phyloP scores from a whole-genome alignment of 2,888 invertebrate genomes.

The Acrobasis consociella region DNA sequence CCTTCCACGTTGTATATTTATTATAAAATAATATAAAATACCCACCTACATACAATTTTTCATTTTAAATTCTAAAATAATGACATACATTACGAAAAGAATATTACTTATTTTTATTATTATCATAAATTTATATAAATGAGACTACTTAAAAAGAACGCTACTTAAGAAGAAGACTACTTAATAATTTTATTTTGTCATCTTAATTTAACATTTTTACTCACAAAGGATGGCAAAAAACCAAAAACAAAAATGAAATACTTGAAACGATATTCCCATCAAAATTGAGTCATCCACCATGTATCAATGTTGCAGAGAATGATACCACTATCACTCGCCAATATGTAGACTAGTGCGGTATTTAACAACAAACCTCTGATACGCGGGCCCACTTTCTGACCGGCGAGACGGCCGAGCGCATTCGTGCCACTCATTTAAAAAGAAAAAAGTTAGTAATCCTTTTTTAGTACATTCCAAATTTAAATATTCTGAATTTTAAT shows the following conservation, averaged over 20 bases:
- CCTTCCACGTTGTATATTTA: too few species aligned
- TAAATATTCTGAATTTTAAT: conserved; percentile 3
- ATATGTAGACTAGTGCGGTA: conserved; percentile 78
- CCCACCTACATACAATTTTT: background rate
- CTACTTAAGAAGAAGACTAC: too few species aligned
- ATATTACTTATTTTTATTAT: too few species aligned
- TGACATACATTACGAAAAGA: too few species aligned
- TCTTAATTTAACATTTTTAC: too few species aligned
- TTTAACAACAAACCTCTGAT: conserved; percentile 73
- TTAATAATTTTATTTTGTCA: background rate
- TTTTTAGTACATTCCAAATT: conserved; percentile 10
- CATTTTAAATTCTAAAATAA: background rate
- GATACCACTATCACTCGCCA: conserved; percentile 48
- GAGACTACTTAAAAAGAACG: too few species aligned
- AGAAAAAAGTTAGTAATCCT: conserved; percentile 48
- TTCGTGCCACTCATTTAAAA: conserved; percentile 48
- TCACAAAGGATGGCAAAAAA: too few species aligned
- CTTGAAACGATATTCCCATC: background rate
- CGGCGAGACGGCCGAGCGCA: conserved; percentile 68
- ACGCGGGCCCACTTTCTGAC: conserved; percentile 72
- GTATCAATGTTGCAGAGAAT: conserved; percentile 23
- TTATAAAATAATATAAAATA: too few species aligned
- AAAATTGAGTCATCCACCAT: conserved; percentile 6
- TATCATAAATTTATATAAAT: too few species aligned
- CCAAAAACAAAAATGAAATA: background rate